Base-by-base conservation (phyloP, 2,888 invertebrate species). In the Philopedon plagiatum region DNA sequence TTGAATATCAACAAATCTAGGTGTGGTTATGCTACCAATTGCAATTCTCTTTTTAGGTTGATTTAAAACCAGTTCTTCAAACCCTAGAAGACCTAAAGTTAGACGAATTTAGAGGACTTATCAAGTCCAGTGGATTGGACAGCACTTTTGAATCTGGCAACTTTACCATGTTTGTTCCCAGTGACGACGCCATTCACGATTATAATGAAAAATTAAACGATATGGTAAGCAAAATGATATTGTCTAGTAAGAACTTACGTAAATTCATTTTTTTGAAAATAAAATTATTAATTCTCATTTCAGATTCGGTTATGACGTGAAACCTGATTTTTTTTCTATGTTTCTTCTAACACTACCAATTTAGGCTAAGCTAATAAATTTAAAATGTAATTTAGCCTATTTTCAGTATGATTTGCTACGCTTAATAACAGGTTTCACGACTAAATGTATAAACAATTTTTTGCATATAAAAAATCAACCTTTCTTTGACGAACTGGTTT, bases 91-190 rank as follows among this genome's bases (percentile, higher is more conserved):
- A 89, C 60, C 81, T 91, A 79, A 89, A 88, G 29, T 87, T 88
- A 54, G 87, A 86, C 66, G 89, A 90, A 81, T 91, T 92, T 81
- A 85, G 87, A 41, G 85, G 86, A 56, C 85, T 90, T 75, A 86
- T 89, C 11, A 86, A 87, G 75, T 86, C 85, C 18, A 86, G 87
- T 5, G 88, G 87, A 2, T 79, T 91, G 58, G 86, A 87, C 13
- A 85, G 86, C 4, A 86, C 85, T 76, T 80, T 90, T 56, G 79
- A 81, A n/a, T 84, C 85, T 9, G 87, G 86, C 19, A 91, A 91
- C 79, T 84, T 88, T 29, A 92, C 92, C 0, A 77, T 92, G 4
- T 90, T 92, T 77, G 89, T 90, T 34, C 91, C 90, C 64, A 86
- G 89, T 8, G 89, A 93, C 81, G 85, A 85, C 15, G 91, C 91